phyloP scores from a whole-genome alignment of 2,797 vertebrate genomes.

The Rachycentron canadum region DNA sequence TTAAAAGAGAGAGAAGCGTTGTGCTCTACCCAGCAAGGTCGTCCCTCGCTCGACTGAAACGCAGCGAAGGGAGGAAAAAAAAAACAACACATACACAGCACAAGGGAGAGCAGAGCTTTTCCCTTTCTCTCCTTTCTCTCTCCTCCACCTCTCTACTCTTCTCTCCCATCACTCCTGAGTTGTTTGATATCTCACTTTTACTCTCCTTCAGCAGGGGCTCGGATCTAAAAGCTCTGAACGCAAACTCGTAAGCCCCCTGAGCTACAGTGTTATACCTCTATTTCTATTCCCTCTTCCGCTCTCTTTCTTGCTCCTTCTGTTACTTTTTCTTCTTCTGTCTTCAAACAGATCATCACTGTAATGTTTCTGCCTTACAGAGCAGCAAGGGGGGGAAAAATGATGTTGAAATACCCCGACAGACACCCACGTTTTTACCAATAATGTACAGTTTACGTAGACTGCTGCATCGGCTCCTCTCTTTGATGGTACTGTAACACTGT shows the following conservation, averaged over 20 bases:
- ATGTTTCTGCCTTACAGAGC: constrained; percentile 66
- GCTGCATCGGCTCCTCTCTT: constrained; percentile 50
- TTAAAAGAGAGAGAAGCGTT: constrained; percentile 83
- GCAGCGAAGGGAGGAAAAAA: constrained; percentile 52
- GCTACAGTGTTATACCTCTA: constrained; percentile 75
- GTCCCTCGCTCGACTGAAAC: constrained; percentile 79
- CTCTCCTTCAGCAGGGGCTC: constrained; percentile 73
- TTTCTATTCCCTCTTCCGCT: constrained; percentile 73
- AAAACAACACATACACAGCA: constrained; percentile 53
- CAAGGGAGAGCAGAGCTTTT: constrained; percentile 71
- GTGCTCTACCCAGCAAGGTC: constrained; percentile 84
- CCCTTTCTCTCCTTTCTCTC: constrained; percentile 65
- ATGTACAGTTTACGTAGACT: constrained; percentile 51
- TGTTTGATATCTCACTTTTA: constrained; percentile 83
- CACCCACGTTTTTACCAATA: constrained; percentile 77
- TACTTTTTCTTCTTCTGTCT: constrained; percentile 68
- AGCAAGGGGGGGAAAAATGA: constrained; percentile 47
- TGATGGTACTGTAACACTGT: constrained; percentile 53
- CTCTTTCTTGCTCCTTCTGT: constrained; percentile 64
- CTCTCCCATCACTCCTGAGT: constrained; percentile 79
- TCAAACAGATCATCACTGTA: constrained; percentile 71
- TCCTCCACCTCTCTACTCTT: constrained; percentile 68
- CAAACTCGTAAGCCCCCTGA: constrained; percentile 77
- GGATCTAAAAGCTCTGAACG: constrained; percentile 69
- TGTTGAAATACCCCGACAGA: constrained; percentile 69